Percentiles rank a stretch among this genome's conserved stretches.
Evolutionary conservation across 2,113 vertebrate species (phyloP).

Genomic region (Uria aalge): DNA sequence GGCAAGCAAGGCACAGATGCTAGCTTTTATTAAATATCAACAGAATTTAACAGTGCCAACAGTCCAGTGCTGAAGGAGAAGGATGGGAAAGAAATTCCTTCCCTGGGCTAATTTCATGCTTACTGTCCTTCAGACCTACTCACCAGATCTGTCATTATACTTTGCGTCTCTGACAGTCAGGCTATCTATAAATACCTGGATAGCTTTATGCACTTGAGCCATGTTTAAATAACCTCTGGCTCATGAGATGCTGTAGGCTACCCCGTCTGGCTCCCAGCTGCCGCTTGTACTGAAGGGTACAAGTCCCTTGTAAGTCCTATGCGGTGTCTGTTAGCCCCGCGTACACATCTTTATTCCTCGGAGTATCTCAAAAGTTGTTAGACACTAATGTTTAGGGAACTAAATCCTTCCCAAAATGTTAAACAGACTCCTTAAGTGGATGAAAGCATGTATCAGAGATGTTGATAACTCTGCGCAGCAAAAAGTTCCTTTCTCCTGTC

Average conservation of each 20-base stretch:
- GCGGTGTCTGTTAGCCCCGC: background rate
- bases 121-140: background rate
- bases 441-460: background rate
- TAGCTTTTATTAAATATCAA: slow-evolving; percentile 71
- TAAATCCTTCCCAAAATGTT: background rate
- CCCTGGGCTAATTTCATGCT: background rate
- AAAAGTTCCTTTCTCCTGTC: background rate
- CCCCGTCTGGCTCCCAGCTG: background rate
- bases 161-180: background rate
- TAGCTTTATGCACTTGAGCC: background rate
- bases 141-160: background rate
- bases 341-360: background rate
- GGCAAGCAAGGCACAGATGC: slow-evolving; percentile 53
- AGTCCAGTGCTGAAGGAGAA: background rate
- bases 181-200: background rate
- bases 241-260: background rate
- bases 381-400: background rate
- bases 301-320: background rate
- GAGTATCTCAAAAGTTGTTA: background rate
- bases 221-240: background rate
- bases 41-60: slow-evolving; percentile 29
- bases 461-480: background rate
- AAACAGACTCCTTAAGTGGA: background rate
- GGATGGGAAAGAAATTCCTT: background rate
- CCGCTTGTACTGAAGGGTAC: background rate